Evolutionary conservation across 2,888 invertebrate genomes (phyloP), one percentile per base, ranked within the genome.

Genomic region (Trisateles emortualis): DNA sequence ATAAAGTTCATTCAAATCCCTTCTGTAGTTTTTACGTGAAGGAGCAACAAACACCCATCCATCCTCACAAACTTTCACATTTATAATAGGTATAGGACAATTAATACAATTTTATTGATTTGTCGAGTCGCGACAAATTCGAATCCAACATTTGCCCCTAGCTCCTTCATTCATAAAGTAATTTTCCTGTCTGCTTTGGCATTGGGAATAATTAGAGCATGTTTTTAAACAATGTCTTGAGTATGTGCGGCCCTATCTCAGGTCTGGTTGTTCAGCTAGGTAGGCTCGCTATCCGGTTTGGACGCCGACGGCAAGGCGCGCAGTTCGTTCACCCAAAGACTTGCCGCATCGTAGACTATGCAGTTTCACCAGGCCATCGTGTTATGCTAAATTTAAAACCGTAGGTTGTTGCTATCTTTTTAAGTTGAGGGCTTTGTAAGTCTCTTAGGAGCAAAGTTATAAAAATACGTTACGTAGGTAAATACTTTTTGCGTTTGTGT

Each of bases 281-380:
- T 81, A 83, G 84, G 80, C 83, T 74, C 68, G 74, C 85, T 87
- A 90, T 87, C 91, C 91, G 90, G 91, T 92, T 92, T 90, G 85
- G 85, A 78, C 76, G 78, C 68, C 74, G 80, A 69, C 78, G 73
- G 64, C 76, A 74, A 72, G 72, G 68, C 74, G 67, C 74, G 51
- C 73, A 87, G 90, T 89, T 91, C 89, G 86, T 92, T 91, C 88
- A 90, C 89, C 90, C 73, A 83, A 60, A 64, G 69, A 63, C 82
- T 82, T 77, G 83, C 81, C 78, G 81, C 78, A 77, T 81, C 79
- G 82, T 81, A 83, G 84, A 84, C 83, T 26, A 74, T 77, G 83
- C 76, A 85, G 79, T 87, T 87, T 87, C 86, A 84, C 82, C 81
- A 79, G 74, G 69, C 74, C 80, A 79, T 77, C 81, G 72, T 77